Conservation (phyloP, 2,888 invertebrate genomes). For the Cristatella mucedo region DNA sequence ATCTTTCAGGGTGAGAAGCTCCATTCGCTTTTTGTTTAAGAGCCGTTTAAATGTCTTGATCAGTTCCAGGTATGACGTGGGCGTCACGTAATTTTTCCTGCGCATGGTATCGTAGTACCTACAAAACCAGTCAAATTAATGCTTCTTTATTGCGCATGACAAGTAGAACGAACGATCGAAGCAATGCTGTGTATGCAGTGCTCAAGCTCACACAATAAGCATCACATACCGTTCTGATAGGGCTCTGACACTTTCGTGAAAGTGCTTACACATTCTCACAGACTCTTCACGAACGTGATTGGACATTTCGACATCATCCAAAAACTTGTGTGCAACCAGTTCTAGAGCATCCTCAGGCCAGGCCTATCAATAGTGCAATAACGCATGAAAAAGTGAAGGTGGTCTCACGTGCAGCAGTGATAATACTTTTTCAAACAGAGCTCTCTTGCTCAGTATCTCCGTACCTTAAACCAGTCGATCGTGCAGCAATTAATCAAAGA, state of each 20-base stretch:
- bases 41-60: slow-evolving; percentile 36
- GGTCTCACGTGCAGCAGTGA: slow-evolving; percentile 3
- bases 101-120: slow-evolving; percentile 32
- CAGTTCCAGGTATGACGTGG: slow-evolving; percentile 36
- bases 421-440: slow-evolving; percentile 5
- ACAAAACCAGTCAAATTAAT: slow-evolving; percentile 4
- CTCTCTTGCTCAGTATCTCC: not conserved
- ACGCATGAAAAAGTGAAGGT: not conserved
- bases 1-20: slow-evolving; percentile 37
- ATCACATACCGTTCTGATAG: slow-evolving; percentile 30
- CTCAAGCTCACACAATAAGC: not conserved
- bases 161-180: slow-evolving; percentile 2
- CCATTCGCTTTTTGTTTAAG: slow-evolving; percentile 31
- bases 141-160: not conserved
- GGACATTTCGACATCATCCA: slow-evolving; percentile 37
- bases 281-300: slow-evolving; percentile 26
- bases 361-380: slow-evolving; percentile 38
- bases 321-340: slow-evolving; percentile 34
- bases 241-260: slow-evolving; percentile 32
- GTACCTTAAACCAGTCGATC: slow-evolving; percentile 39
- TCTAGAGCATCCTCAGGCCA: slow-evolving; percentile 38
- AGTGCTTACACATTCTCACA: slow-evolving; percentile 36
- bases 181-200: not conserved
- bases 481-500: slow-evolving; percentile 39
- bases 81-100: slow-evolving; percentile 33